A percentile compares a stretch with the other conserved stretches of the same genome.
Conservation (phyloP, 2,888 invertebrate genomes). For the Pantelozetes paolii region DNA sequence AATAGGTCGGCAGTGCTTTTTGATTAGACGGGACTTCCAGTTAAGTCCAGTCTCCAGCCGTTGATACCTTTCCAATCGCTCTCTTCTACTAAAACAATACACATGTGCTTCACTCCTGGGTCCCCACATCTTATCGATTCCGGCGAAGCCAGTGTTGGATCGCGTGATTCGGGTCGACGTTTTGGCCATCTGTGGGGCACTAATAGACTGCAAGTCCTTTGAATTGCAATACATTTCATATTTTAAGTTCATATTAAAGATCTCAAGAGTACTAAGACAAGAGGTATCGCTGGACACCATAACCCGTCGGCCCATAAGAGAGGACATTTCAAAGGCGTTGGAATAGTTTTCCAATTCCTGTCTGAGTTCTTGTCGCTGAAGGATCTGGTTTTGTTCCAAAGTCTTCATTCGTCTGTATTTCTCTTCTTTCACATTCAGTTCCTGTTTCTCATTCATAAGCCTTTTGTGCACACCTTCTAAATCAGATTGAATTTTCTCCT, state of each 20-base stretch:
- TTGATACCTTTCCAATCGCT: not conserved
- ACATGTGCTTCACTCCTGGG: conserved; percentile 11
- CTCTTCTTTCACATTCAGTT: not conserved
- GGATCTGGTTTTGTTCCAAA: not conserved
- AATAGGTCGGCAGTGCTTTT: not conserved
- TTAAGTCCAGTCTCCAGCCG: conserved; percentile 1
- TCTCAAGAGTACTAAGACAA: not conserved
- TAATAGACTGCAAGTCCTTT: not conserved
- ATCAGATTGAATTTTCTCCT: not conserved
- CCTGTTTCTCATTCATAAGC: not conserved
- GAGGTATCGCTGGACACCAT: not conserved
- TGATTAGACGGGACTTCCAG: not conserved
- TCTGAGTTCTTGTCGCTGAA: not conserved
- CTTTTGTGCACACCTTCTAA: conserved; percentile 6
- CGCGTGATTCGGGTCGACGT: conserved; percentile 5
- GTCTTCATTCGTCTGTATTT: not conserved
- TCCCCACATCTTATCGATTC: conserved; percentile 26
- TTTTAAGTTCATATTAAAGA: not conserved
- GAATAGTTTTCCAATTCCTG: not conserved
- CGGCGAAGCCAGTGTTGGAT: conserved; percentile 21
- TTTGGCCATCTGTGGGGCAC: not conserved
- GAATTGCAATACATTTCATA: not conserved
- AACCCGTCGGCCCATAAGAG: conserved; percentile 10
- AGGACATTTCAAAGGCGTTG: not conserved
- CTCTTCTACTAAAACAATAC: not conserved